Evolutionary conservation across 2,113 vertebrate species (phyloP).

Genomic region (Microcebus jonahi): DNA sequence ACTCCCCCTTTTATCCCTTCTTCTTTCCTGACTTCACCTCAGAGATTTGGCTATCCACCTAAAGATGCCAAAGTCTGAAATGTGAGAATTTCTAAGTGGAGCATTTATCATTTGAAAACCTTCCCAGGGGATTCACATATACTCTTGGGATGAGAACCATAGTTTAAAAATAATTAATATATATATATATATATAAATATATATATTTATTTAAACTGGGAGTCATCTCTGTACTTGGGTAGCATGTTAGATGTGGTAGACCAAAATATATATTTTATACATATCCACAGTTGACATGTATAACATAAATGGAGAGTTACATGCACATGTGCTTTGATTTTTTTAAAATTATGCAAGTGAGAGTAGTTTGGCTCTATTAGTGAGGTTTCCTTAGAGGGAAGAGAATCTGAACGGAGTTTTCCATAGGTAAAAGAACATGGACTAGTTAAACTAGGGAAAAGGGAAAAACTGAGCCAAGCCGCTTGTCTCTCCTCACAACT

Average conservation of each 20-base stretch:
- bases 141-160: neutral
- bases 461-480: neutral
- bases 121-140: neutral
- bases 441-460: neutral
- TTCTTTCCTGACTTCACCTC: neutral
- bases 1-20: neutral
- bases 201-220: neutral
- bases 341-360: neutral
- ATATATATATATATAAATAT: neutral
- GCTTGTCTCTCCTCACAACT: neutral
- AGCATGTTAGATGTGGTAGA: neutral
- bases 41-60: neutral
- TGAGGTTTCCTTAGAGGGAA: neutral
- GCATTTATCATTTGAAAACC: neutral
- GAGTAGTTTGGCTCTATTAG: neutral
- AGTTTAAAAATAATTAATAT: neutral
- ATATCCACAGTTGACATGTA: neutral
- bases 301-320: neutral
- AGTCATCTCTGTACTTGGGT: conserved; percentile 5
- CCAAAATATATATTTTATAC: conserved; percentile 22
- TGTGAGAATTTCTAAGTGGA: neutral
- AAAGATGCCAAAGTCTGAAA: neutral
- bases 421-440: neutral
- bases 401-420: neutral
- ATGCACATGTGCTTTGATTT: neutral